Evolutionary conservation across 2,113 vertebrate species (phyloP), one percentile per base, ranked within the genome.

Genomic region (Nibea albiflora): DNA sequence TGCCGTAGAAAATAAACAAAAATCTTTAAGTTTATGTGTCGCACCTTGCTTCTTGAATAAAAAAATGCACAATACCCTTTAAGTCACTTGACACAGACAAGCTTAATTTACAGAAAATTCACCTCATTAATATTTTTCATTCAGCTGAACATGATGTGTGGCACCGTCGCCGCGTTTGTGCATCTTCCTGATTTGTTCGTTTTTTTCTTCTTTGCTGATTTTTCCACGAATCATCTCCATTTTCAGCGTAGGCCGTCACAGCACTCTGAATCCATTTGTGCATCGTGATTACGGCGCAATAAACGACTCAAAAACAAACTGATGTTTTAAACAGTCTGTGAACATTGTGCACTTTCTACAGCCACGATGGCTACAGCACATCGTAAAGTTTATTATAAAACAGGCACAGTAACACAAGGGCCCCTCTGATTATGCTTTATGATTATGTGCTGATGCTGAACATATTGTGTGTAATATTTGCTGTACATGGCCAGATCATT

Each of bases 61-160:
- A 35, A 39, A 39, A 39, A 39, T 39, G 35, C 35, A 46, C 44
- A 46, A 46, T 10, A 44, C 3, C 3, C 4, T 44, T 9, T 9
- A 10, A 44, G 39, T 10, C 1, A 44, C 11, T 12, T 46, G 44
- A 46, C 44, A 46, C 44, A 46, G 12, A 46, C 44, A 46, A 3
- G 12, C 42, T 22, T 16, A 61, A 15, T 19, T 3, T 3, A 35
- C 63, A 39, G 19, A 62, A 46, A 3, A 53, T 11, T 39, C 10
- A 61, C 24, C 1, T 12, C 39, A 11, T 80, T 20, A 28, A 24
- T 39, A 1, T 56, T 44, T 50, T 60, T 62, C 42, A 9, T 9
- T 3, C 5, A 28, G 58, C 31, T 28, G n/a, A 68, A 78, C 64
- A 63, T 14, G 6, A 44, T 80, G 60, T 63, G 42, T 80, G 57